Evolutionary conservation across 1,140 invertebrate species (phyloP), one percentile per base, ranked within the genome.

Genomic region (Drosophila nebulosa): DNA sequence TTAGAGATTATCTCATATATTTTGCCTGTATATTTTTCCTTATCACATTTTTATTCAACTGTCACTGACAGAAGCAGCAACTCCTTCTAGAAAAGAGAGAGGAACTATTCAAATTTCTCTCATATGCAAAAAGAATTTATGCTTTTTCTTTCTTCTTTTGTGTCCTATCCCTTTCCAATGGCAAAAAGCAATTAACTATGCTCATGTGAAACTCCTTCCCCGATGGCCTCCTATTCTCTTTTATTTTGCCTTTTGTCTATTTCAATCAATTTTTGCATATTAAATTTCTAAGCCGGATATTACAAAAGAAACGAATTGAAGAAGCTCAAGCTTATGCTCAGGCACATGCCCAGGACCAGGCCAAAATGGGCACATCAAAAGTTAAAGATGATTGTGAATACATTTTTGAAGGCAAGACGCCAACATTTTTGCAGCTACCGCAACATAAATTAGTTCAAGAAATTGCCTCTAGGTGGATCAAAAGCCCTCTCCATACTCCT

Each of bases 201-300:
- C 61, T 70, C 58, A 58, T 77, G 50, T 69, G 56, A 22, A 21
- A 6, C 22, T 12, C 4, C n/a, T 24, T 39, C 39, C 1, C 24
- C 30, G 7, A 16, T 36, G 10, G 2, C 21, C 39, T 46, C 18
- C 10, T 9, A 10, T 30, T 30, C 22, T 32, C 9, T 46, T 9
- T 32, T 32, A 12, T 10, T 12, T 10, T 10, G 30, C 0, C 22
- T 9, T 56, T 65, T 26, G 16, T 50, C 59, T 53, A 52, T 62
- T 66, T 64, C 66, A 65, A 60, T 85, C 59, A 73, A 80, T 73
- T 86, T 64, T 58, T 73, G 26, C 55, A 85, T 85, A 85, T 86
- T 81, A 78, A 69, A 88, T 85, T 74, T 56, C 78, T 78, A 88
- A 88, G 81, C 81, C 81, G 81, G 81, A 85, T 86, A 85, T 85